Evolutionary conservation across 2,888 invertebrate genomes (phyloP).

Genomic region (Enoplolaimus lenunculus): DNA sequence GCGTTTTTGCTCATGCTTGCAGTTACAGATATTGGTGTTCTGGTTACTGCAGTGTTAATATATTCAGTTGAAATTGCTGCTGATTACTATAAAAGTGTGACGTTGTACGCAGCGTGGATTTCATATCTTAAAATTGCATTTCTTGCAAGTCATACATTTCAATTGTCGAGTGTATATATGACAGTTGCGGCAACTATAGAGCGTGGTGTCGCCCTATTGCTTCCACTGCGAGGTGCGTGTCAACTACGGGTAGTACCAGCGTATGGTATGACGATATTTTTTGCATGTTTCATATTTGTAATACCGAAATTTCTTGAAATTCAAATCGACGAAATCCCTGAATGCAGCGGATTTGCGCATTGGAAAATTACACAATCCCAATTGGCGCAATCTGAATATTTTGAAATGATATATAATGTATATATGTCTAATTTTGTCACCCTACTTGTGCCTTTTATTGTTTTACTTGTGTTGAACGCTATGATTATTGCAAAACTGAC

Average conservation of each 20-base stretch:
- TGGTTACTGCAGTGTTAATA: background rate
- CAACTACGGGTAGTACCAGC: background rate
- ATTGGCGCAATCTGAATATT: background rate
- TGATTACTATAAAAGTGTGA: background rate
- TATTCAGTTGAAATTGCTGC: background rate
- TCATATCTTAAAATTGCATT: slow-evolving; percentile 25
- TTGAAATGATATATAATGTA: slow-evolving; percentile 60
- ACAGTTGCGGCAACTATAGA: slow-evolving; percentile 35
- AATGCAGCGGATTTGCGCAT: slow-evolving; percentile 12
- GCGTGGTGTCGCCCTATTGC: slow-evolving; percentile 33
- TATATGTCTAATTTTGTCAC: slow-evolving; percentile 86
- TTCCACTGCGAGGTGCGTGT: slow-evolving; percentile 24
- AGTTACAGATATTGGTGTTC: background rate
- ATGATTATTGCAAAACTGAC: too few species aligned
- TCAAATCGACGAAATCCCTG: slow-evolving; percentile 25
- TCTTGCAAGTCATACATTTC: slow-evolving; percentile 34
- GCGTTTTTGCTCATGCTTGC: background rate
- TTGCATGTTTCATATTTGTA: slow-evolving; percentile 35
- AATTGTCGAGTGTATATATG: slow-evolving; percentile 26
- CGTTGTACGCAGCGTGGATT: slow-evolving; percentile 8
- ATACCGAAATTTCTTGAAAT: slow-evolving; percentile 35
- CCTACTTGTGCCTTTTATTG: slow-evolving; percentile 77
- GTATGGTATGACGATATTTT: too few species aligned
- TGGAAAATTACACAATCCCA: too few species aligned
- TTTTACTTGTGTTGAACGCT: slow-evolving; percentile 48